Evolutionary conservation across 1,140 invertebrate species (phyloP), one percentile per base, ranked within the genome.

Genomic region (Lordiphosa collinella): DNA sequence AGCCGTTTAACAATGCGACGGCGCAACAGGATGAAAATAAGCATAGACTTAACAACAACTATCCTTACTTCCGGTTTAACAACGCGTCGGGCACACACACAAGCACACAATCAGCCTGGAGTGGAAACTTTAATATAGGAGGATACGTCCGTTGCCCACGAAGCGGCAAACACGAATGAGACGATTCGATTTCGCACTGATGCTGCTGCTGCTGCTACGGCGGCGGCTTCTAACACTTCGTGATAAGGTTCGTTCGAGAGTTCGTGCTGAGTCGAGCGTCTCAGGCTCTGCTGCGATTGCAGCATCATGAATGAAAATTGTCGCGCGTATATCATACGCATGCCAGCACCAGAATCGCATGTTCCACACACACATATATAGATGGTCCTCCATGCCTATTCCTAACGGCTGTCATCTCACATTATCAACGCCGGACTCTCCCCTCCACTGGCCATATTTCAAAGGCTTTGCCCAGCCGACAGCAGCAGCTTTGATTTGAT

Each of bases 81-180:
- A 29, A 67, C 65, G 65, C 65, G 65, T 50, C 52, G 40, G 54
- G 18, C 29, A 12, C 10, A 13, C 7, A 14, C 12, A 34, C 46
- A 7, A 9, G 11, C 10, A 47, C 29, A 22, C 14, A 12, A 6
- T 14, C 36, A 4, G 13, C 18, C 9, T 2, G 38, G 13, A 13
- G 29, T 48, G 11, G 11, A 29, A 35, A 35, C 31, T 48, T 32
- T 1, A 18, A 64, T 34, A 46, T 35, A 48, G 10, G 52, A 69
- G 60, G 53, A 50, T 50, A 46, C 78, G 78, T 68, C 76, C 72
- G 76, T 74, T 84, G 35, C 52, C 54, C 49, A 67, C 76, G 58
- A 84, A 64, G 62, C 67, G 72, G 72, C 58, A 76, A 84, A 72
- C 67, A 82, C 76, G 76, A 82, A 82, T 82, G 78, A 76, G 40